Conservation (phyloP, 2,888 invertebrate genomes). For the Euproctis similis region DNA sequence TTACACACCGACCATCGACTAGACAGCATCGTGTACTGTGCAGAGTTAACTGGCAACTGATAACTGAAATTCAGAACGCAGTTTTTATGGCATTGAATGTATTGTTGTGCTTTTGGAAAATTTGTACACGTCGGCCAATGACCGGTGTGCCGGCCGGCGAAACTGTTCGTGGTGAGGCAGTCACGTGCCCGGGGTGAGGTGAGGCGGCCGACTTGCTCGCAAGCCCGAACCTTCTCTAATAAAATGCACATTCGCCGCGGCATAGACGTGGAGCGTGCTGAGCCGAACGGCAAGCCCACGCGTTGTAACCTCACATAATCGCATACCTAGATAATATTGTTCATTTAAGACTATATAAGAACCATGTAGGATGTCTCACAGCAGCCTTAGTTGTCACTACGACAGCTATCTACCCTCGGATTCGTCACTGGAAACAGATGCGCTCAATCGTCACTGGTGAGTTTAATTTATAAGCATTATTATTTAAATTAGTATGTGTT, state of each 20-base stretch:
- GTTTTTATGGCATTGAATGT: conserved; percentile 56
- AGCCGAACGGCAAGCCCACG: conserved; percentile 61
- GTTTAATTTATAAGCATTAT: no score
- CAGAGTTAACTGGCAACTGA: no score
- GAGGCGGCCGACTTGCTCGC: conserved; percentile 65
- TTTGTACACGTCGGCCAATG: conserved; percentile 64
- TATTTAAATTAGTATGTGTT: no score
- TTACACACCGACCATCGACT: conserved; percentile 43
- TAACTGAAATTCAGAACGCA: conserved; percentile 43
- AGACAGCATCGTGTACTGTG: no score
- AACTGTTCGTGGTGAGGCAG: conserved; percentile 59
- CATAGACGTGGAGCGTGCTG: conserved; percentile 69
- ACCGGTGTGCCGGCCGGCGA: conserved; percentile 66
- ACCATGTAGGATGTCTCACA: conserved; percentile 75
- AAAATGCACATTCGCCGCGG: conserved; percentile 70
- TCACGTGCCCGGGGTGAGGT: conserved; percentile 75
- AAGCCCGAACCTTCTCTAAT: conserved; percentile 69
- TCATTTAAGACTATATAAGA: conserved; percentile 55
- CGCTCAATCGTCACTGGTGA: conserved; percentile 70
- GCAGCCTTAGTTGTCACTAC: conserved; percentile 70
- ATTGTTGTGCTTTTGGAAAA: conserved; percentile 48
- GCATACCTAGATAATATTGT: conserved; percentile 48
- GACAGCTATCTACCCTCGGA: conserved; percentile 70
- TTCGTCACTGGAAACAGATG: conserved; percentile 69
- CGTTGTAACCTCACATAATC: conserved; percentile 40